Evolutionary conservation across 2,888 invertebrate genomes (phyloP).

Genomic region (Crepidodera aurea): DNA sequence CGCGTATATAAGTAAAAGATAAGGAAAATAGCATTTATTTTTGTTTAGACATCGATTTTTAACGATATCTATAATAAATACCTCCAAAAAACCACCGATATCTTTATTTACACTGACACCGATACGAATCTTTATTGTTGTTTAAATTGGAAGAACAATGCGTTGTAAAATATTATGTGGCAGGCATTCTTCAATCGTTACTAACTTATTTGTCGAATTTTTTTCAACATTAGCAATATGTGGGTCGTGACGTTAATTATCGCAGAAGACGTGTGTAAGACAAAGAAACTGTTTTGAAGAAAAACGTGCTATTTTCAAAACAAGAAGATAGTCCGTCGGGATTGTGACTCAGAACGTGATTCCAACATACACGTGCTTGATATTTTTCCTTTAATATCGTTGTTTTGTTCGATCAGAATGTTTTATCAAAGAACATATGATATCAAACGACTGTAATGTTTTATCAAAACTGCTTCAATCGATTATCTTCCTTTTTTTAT

Average conservation of each 20-base stretch:
- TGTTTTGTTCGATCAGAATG: not conserved
- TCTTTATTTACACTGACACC: not conserved
- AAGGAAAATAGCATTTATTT: too few species aligned
- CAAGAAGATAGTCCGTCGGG: constrained; percentile 15
- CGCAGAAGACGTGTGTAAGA: constrained; percentile 19
- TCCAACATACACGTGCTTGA: constrained; percentile 9
- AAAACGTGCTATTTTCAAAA: constrained; percentile 25
- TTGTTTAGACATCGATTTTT: too few species aligned
- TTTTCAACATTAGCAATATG: constrained; percentile 13
- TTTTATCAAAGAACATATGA: too few species aligned
- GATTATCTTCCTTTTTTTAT: too few species aligned
- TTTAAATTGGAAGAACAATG: constrained; percentile 5
- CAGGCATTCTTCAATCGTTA: constrained; percentile 7
- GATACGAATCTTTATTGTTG: constrained; percentile 8
- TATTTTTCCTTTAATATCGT: not conserved
- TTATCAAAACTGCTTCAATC: too few species aligned
- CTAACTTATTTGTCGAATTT: constrained; percentile 17
- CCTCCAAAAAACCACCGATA: not conserved
- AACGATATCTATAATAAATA: too few species aligned
- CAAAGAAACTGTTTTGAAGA: constrained; percentile 27
- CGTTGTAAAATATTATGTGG: constrained; percentile 6
- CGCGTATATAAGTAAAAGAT: too few species aligned
- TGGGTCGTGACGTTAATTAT: constrained; percentile 20
- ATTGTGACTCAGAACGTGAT: constrained; percentile 14
- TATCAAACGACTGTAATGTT: too few species aligned